Base-by-base conservation (phyloP, 2,113 vertebrate genomes). In the Ammodramus savannarum region DNA sequence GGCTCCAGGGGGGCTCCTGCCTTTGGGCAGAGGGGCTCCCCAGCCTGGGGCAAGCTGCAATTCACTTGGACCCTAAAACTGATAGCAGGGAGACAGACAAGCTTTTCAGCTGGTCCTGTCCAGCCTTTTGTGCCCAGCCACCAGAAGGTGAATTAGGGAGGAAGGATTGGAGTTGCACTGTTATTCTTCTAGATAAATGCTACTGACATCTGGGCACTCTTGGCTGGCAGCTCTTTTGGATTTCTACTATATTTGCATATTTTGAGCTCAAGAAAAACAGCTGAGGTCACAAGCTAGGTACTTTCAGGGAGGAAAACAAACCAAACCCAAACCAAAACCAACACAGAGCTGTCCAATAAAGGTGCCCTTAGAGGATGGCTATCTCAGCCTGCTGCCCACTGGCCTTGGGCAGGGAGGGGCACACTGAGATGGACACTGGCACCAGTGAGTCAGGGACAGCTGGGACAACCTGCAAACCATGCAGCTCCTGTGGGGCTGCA, bases 371-470 rank as follows among this genome's bases (percentile, higher is more conserved):
- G 65, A 79, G 84, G 63, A 16, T 1, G 1, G 16, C 36, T 51
- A 3, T 61, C 38, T 52, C 31, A 16, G n/a, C 0, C 0, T 4
- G 3, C 74, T 78, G 44, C 54, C 36, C 3, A 0, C 22, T 16
- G 5, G 29, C 0, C 1, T 51, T 29, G 59, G 38, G 41, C 1
- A 3, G 21, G 43, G 43, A 72, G 36, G 18, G 14, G 9, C 6
- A 31, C 7, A 0, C 4, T 13, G 80, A 23, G 71, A 32, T 26
- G 20, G 51, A 19, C 29, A 13, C 0, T 7, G 14, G 34, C 49
- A 65, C 23, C 5, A 2, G 51, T 38, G 11, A 44, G 2, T 1
- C 0, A 1, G 17, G 51, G 57, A 52, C 34, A 71, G 34, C 43
- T n/a, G 41, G 14, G 59, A 8, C 36, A 66, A 2, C 10, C 44